A percentile compares a stretch with the other conserved stretches of the same genome.
Conservation (phyloP, 2,888 invertebrate species). For the Fragum sueziense region DNA sequence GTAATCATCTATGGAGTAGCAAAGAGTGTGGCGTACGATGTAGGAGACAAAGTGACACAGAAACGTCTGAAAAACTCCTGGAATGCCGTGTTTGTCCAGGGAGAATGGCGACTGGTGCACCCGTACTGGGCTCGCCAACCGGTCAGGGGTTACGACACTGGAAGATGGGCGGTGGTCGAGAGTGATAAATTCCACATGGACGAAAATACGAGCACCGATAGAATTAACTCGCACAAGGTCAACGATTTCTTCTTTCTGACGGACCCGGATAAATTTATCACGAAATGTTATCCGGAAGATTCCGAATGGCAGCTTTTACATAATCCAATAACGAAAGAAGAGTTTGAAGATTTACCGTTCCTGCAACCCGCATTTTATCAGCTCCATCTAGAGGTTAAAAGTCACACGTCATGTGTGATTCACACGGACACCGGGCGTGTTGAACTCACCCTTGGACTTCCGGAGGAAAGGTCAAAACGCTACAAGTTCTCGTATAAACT, state of each 20-base stretch:
- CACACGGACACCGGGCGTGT: conserved; percentile 56
- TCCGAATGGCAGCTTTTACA: conserved; percentile 65
- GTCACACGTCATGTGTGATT: conserved; percentile 52
- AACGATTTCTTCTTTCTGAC: conserved; percentile 68
- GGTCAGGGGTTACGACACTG: conserved; percentile 56
- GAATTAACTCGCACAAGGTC: neutral
- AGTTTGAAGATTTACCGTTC: conserved; percentile 63
- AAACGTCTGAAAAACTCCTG: conserved; percentile 67
- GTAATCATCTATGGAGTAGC: conserved; percentile 69
- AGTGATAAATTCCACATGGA: conserved; percentile 52
- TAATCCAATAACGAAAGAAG: conserved; percentile 51
- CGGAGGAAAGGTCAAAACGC: conserved; percentile 31
- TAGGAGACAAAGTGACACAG: conserved; percentile 64
- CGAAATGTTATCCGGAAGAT: conserved; percentile 66
- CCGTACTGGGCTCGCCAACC: conserved; percentile 72
- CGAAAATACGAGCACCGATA: conserved; percentile 1
- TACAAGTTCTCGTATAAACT: conserved; percentile 60
- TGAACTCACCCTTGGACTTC: conserved; percentile 52
- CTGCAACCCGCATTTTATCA: conserved; percentile 66
- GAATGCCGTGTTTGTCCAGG: conserved; percentile 72
- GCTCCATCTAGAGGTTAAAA: conserved; percentile 47
- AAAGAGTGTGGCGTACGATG: conserved; percentile 71
- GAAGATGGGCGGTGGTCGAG: conserved; percentile 70
- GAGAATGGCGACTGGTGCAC: conserved; percentile 73
- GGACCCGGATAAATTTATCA: conserved; percentile 65